Evolutionary conservation across 2,113 vertebrate genomes (phyloP).

Genomic region (Heliornis fulica): DNA sequence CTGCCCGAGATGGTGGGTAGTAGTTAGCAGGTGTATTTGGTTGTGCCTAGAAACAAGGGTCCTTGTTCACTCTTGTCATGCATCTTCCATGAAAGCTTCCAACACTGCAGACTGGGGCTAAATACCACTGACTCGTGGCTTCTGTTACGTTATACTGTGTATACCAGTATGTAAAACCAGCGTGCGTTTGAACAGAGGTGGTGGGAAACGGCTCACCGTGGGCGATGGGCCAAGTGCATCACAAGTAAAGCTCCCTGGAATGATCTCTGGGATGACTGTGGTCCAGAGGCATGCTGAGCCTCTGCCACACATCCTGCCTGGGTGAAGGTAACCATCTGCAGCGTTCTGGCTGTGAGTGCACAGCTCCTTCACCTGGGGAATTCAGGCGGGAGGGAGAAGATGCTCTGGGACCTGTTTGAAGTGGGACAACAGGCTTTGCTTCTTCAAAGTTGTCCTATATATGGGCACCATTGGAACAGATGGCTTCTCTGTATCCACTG

Average conservation of each 20-base stretch:
- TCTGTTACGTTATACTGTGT: not conserved
- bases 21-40: not conserved
- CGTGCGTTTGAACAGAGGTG: not conserved
- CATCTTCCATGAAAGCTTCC: not conserved
- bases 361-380: not conserved
- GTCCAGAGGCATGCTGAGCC: not conserved
- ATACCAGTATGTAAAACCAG: fast-evolving
- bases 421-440: not conserved
- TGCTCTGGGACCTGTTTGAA: not conserved
- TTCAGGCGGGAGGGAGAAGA: not conserved
- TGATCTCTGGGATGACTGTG: not conserved
- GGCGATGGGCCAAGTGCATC: not conserved
- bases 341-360: not conserved
- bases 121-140: not conserved
- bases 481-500: not conserved
- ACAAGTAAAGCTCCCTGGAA: not conserved
- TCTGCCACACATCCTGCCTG: fast-evolving
- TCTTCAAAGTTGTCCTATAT: not conserved
- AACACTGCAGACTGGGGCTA: not conserved
- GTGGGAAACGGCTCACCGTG: fast-evolving
- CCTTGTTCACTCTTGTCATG: not conserved
- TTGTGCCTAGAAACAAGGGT: not conserved
- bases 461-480: not conserved
- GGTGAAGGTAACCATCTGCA: not conserved
- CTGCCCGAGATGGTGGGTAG: not conserved